Base-by-base conservation (phyloP, 2,888 invertebrate species). In the Noctua pronuba region DNA sequence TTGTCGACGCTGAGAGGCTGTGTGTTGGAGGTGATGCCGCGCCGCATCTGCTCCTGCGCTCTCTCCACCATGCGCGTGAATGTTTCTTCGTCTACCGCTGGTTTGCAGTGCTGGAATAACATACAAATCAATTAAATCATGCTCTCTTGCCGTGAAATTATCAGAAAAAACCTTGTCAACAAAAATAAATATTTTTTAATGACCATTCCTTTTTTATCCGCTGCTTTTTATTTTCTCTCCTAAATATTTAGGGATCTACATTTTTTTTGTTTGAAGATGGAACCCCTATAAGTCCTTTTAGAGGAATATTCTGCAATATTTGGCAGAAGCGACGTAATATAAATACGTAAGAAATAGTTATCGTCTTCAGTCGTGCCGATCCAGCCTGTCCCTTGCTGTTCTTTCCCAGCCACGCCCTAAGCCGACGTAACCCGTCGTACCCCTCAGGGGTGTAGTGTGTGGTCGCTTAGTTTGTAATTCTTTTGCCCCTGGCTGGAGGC, bases 21-120 rank as follows among this genome's bases (percentile, higher is more conserved):
- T 31, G 95, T 80, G 46, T 92, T 86, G 5, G 95, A 91, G 77
- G 95, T 97, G 75, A 91, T 88, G 0, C 96, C 97, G 69, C 98
- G 97, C 60, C 98, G 97, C 93, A 98, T 95, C 87, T 98, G 97
- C 82, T 99, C 99, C 87, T 98, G 97, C 89, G 99, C 98, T 1
- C 98, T 97, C 88, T 99, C 98, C 24, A 99, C 99, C 98, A 99
- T 98, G 86, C 98, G 98, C 83, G 98, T 97, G 95, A 99, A 99
- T 64, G 98, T 98, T 0, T 99, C 99, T n/a, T 99, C 99, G 91
- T 99, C 99, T 3, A 99, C 99, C 0, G 99, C 99, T 69, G 98
- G 98, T 91, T 98, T 98, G 94, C 99, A 99, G 93, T 99, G 98
- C 97, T 98, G 90, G 10, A 75, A 75, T 16, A 13, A 58, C 18